Percentiles rank a stretch among this genome's conserved stretches.
Conservation (phyloP, 1,140 invertebrate species). For the Ylistrum balloti region DNA sequence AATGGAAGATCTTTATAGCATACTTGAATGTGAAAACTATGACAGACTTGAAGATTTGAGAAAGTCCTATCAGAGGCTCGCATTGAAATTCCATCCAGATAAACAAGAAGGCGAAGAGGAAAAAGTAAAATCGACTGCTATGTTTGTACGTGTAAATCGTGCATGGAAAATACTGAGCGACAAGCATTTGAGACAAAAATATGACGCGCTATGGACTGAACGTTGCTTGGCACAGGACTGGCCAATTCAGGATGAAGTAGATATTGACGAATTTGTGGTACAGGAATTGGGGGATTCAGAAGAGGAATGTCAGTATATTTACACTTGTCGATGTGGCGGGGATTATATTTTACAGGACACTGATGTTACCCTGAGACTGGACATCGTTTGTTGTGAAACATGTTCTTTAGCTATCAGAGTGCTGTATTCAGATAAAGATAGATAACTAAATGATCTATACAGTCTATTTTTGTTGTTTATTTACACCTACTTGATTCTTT, state of each 20-base stretch:
- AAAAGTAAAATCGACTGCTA: constrained; percentile 34
- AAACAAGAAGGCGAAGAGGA: constrained; percentile 57
- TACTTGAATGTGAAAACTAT: constrained; percentile 65
- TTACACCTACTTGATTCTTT: too few relatives aligned
- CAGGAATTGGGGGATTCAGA: constrained; percentile 35
- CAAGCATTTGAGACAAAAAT: constrained; percentile 67
- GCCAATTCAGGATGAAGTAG: constrained; percentile 77
- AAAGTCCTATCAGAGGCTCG: constrained; percentile 68
- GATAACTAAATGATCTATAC: too few relatives aligned
- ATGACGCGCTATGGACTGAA: constrained; percentile 74
- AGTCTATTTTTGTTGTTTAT: too few relatives aligned
- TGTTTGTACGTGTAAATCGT: constrained; percentile 71
- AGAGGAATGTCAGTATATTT: constrained; percentile 41
- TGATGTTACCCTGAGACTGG: constrained; percentile 71
- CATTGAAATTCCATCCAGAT: constrained; percentile 73
- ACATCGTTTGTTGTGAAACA: constrained; percentile 78
- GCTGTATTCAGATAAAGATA: constrained; percentile 61
- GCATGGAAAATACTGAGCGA: constrained; percentile 78
- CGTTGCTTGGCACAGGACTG: constrained; percentile 72
- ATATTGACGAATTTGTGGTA: constrained; percentile 71
- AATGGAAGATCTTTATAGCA: constrained; percentile 76
- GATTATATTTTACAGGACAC: constrained; percentile 65
- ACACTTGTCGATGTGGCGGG: constrained; percentile 77
- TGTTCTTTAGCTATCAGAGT: constrained; percentile 75
- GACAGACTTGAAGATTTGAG: constrained; percentile 66